phyloP scores from a whole-genome alignment of 1,140 invertebrate species.

The Eufriesea mexicana region DNA sequence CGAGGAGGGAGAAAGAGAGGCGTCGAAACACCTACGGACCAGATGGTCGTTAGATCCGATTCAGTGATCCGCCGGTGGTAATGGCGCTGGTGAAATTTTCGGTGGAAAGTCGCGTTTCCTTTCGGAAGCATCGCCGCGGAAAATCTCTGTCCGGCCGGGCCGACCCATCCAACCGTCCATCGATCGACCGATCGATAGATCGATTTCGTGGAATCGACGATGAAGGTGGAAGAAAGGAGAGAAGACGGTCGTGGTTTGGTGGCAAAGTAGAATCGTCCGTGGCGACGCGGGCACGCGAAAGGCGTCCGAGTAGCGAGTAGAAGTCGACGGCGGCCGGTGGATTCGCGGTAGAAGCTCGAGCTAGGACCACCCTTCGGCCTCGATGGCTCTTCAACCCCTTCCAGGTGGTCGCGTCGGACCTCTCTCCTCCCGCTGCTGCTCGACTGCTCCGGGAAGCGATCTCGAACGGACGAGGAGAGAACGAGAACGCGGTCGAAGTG shows the following conservation, averaged over 20 bases:
- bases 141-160: not conserved
- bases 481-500: conserved; percentile 44
- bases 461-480: conserved; percentile 48
- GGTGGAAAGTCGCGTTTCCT: not conserved
- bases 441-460: conserved; percentile 60
- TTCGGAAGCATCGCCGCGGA: not conserved
- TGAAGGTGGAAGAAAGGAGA: not conserved
- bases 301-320: not conserved
- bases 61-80: not conserved
- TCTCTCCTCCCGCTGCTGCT: conserved; percentile 37
- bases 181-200: too few relatives aligned
- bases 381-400: conserved; percentile 67
- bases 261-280: conserved; percentile 11
- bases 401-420: conserved; percentile 55
- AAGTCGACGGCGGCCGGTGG: conserved; percentile 24
- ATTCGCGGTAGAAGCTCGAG: conserved; percentile 48
- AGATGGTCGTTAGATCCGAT: conserved; percentile 38
- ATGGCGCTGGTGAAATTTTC: not conserved
- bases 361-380: conserved; percentile 57
- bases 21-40: not conserved
- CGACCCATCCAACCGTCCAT: too few relatives aligned
- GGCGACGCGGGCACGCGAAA: not conserved
- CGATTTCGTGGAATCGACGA: too few relatives aligned
- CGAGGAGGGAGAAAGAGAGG: not conserved
- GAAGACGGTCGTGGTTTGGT: not conserved